phyloP scores from a whole-genome alignment of 2,888 invertebrate genomes.

The Pyrrhia umbra region DNA sequence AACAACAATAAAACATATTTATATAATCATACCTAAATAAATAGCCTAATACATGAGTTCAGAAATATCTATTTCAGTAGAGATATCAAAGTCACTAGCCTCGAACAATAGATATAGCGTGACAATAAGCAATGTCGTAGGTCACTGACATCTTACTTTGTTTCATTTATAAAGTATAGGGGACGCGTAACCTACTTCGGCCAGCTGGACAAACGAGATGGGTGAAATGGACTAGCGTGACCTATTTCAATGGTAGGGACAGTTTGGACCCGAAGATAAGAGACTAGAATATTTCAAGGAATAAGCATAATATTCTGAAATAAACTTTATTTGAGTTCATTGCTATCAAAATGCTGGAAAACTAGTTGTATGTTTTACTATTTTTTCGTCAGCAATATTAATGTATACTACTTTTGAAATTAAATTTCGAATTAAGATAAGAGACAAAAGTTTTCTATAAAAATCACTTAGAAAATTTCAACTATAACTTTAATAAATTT shows the following conservation, averaged over 20 bases:
- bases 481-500: no score
- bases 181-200: slow-evolving; percentile 54
- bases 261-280: slow-evolving; percentile 19
- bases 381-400: no score
- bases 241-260: slow-evolving; percentile 42
- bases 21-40: background rate
- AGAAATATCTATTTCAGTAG: slow-evolving; percentile 2
- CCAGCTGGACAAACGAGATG: slow-evolving; percentile 42
- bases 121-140: slow-evolving; percentile 42
- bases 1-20: background rate
- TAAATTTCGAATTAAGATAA: no score
- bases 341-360: no score
- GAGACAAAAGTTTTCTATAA: no score
- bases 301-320: background rate
- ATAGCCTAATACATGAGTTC: background rate
- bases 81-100: slow-evolving; percentile 2
- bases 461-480: no score
- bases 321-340: background rate
- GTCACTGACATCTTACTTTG: slow-evolving; percentile 41
- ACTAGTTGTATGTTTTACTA: no score
- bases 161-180: slow-evolving; percentile 38
- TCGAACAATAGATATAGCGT: slow-evolving; percentile 16
- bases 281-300: background rate
- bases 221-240: slow-evolving; percentile 42
- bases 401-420: no score